These are phyloP conservation scores for Falco biarmicus DNA, from an alignment of 2,797 vertebrate genomes.

Conservation along the genomic window DNA sequence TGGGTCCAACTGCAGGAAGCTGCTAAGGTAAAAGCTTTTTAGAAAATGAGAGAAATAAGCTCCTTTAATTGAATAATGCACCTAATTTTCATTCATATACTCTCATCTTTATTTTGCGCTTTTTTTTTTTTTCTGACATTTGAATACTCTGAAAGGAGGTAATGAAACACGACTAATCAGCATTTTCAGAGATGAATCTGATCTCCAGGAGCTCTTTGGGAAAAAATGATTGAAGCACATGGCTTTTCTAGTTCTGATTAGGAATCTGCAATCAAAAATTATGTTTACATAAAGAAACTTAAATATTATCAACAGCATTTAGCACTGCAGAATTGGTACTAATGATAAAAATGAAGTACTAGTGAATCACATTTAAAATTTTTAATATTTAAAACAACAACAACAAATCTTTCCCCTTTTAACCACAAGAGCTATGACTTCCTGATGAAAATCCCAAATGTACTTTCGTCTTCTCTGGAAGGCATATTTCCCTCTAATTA, in stretches of 20 bases:
- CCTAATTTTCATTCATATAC: conserved; percentile 1
- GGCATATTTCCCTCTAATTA: conserved; percentile 75
- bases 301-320: conserved; percentile 59
- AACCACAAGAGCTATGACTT: conserved; percentile 71
- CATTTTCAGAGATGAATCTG: conserved; percentile 27
- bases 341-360: conserved; percentile 70
- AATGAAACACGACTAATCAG: conserved; percentile 40
- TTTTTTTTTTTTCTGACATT: background rate
- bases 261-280: conserved; percentile 25
- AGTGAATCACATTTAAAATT: conserved; percentile 66
- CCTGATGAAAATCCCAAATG: conserved; percentile 75
- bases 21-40: background rate
- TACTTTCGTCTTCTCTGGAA: conserved; percentile 69
- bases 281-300: conserved; percentile 51
- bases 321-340: conserved; percentile 56
- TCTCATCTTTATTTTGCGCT: background rate
- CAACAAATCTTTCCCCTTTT: conserved; percentile 65
- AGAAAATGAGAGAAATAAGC: background rate
- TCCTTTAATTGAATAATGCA: background rate
- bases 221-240: conserved; percentile 11
- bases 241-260: conserved; percentile 21
- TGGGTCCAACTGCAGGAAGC: background rate
- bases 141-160: conserved; percentile 32
- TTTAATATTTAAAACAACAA: conserved; percentile 71
- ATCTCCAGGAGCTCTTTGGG: conserved; percentile 10